These are phyloP conservation scores for Agonopterix subpropinquella DNA, from an alignment of 2,888 invertebrate genomes.

Conservation along the genomic window DNA sequence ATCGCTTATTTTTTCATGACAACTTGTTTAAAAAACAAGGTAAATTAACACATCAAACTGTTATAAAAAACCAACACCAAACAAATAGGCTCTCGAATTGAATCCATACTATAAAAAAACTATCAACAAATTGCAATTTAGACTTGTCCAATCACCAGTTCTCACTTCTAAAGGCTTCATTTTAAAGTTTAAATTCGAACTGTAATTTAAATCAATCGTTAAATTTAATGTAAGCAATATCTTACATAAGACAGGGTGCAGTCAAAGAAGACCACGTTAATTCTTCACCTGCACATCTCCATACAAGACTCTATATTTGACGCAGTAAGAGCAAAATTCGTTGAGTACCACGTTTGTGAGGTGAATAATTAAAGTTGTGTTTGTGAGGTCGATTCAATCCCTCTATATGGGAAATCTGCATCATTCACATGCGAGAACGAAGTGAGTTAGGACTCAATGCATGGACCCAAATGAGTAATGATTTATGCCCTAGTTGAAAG, in stretches of 20 bases:
- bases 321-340: too few relatives aligned
- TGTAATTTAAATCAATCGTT: background rate
- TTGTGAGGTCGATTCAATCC: slow-evolving; percentile 30
- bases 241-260: background rate
- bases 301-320: too few relatives aligned
- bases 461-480: slow-evolving; percentile 7
- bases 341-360: too few relatives aligned
- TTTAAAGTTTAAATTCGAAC: background rate
- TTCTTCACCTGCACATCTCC: too few relatives aligned
- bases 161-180: background rate
- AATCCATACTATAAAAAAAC: too few relatives aligned
- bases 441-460: background rate
- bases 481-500: background rate
- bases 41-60: too few relatives aligned
- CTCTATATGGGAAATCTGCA: slow-evolving; percentile 52
- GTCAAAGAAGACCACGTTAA: background rate
- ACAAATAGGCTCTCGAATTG: too few relatives aligned
- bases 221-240: background rate
- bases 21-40: too few relatives aligned
- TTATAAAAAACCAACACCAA: too few relatives aligned
- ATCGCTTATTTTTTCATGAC: too few relatives aligned
- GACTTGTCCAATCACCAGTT: background rate
- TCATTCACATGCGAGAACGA: slow-evolving; percentile 33
- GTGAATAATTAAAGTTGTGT: too few relatives aligned
- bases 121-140: too few relatives aligned